A percentile compares a stretch with the other conserved stretches of the same genome.
These are phyloP conservation scores for Brevimyrus niger DNA, from an alignment of 2,113 vertebrate species.

Conservation along the genomic window DNA sequence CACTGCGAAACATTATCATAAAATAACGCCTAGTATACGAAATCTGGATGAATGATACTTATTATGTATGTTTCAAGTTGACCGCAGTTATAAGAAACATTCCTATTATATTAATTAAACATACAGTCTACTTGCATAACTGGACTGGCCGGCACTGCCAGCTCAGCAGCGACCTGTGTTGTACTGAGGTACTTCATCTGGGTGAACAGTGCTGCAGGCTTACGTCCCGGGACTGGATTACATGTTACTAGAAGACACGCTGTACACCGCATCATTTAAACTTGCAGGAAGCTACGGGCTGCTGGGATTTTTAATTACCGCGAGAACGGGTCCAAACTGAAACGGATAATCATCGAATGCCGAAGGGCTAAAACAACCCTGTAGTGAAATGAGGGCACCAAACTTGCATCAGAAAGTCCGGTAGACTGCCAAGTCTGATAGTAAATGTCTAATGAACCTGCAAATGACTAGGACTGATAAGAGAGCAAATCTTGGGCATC, in stretches of 20 bases:
- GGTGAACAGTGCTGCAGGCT: not conserved
- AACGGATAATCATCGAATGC: not conserved
- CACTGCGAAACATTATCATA: not conserved
- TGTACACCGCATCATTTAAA: not conserved
- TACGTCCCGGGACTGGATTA: not conserved
- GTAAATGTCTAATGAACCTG: not conserved
- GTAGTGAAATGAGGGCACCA: not conserved
- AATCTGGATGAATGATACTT: not conserved
- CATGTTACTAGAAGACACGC: not conserved
- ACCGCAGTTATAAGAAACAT: not conserved
- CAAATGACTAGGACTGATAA: not conserved
- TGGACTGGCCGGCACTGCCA: not conserved
- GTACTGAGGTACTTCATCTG: not conserved
- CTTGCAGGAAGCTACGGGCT: not conserved
- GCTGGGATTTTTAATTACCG: slow-evolving; percentile 5
- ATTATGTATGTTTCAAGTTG: not conserved
- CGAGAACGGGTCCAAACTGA: not conserved
- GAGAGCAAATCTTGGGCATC: not conserved
- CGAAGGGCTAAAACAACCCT: not conserved
- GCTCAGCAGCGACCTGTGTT: not conserved
- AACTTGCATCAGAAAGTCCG: not conserved
- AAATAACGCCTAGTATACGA: not conserved
- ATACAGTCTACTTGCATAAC: not conserved
- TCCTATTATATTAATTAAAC: not conserved
- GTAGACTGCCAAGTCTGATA: not conserved